Evolutionary conservation across 2,888 invertebrate genomes (phyloP).

Genomic region (Nezara viridula): DNA sequence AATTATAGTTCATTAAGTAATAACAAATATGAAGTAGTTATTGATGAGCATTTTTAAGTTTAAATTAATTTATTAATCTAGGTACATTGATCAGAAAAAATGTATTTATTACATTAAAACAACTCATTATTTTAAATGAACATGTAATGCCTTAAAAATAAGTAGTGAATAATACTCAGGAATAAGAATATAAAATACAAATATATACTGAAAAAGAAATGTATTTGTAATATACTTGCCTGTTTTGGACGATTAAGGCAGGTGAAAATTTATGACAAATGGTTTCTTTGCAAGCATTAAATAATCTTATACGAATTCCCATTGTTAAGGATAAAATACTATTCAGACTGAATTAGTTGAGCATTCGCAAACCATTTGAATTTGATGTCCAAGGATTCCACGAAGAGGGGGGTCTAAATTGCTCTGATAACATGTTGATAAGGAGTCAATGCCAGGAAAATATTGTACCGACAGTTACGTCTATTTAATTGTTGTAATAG

Average conservation of each 20-base stretch:
- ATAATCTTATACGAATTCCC: neutral
- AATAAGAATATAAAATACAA: neutral
- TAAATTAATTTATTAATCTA: neutral
- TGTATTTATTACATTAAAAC: too few species aligned
- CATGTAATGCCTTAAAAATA: too few species aligned
- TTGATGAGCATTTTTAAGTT: neutral
- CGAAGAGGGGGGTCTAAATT: neutral
- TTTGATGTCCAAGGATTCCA: neutral
- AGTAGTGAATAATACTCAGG: too few species aligned
- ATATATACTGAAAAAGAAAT: neutral
- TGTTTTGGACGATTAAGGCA: neutral
- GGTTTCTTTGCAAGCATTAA: neutral
- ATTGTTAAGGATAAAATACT: neutral
- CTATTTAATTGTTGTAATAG: neutral
- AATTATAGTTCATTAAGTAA: neutral
- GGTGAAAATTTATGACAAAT: neutral
- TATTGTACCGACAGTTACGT: neutral
- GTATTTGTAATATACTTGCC: neutral
- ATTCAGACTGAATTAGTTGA: too few species aligned
- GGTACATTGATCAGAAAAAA: neutral
- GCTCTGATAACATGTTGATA: neutral
- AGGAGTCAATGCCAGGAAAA: neutral
- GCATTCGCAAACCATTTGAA: constrained; percentile 15
- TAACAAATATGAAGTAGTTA: neutral
- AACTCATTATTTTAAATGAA: too few species aligned